phyloP scores from a whole-genome alignment of 2,797 vertebrate genomes.

The Melanotaenia nigrans region DNA sequence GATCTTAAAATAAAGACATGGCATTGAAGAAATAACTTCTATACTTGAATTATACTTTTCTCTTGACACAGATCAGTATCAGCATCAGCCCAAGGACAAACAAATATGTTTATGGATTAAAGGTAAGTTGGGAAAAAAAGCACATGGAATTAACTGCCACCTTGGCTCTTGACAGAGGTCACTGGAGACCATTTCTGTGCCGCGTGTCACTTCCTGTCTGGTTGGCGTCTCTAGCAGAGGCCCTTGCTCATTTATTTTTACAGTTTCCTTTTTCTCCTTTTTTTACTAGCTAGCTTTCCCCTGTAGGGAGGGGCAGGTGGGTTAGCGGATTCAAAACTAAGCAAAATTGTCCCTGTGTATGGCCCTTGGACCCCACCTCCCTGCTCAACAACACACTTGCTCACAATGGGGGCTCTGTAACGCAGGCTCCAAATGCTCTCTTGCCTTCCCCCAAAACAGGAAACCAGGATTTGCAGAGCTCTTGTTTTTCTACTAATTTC shows the following conservation, averaged over 20 bases:
- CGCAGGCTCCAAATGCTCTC: slow-evolving; percentile 74
- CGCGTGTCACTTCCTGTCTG: slow-evolving; percentile 86
- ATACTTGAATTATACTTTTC: slow-evolving; percentile 23
- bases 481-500: slow-evolving; percentile 88
- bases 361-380: slow-evolving; percentile 75
- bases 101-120: slow-evolving; percentile 28
- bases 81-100: slow-evolving; percentile 23
- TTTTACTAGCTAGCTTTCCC: slow-evolving; percentile 78
- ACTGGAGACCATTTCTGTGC: slow-evolving; percentile 79
- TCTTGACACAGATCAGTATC: slow-evolving; percentile 23
- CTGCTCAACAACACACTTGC: slow-evolving; percentile 77
- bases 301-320: slow-evolving; percentile 76
- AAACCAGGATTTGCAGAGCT: slow-evolving; percentile 83
- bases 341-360: slow-evolving; percentile 74
- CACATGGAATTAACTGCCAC: slow-evolving; percentile 52
- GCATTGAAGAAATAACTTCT: slow-evolving; percentile 23
- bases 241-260: slow-evolving; percentile 86
- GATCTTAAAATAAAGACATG: slow-evolving; percentile 52
- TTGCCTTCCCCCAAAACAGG: slow-evolving; percentile 84
- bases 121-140: slow-evolving; percentile 15
- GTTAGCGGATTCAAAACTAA: slow-evolving; percentile 66
- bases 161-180: slow-evolving; percentile 66
- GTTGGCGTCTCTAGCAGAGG: slow-evolving; percentile 74
- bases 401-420: slow-evolving; percentile 88
- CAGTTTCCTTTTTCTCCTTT: slow-evolving; percentile 83